Evolutionary conservation across 2,113 vertebrate genomes (phyloP).

Genomic region (Rhinichthys klamathensis): DNA sequence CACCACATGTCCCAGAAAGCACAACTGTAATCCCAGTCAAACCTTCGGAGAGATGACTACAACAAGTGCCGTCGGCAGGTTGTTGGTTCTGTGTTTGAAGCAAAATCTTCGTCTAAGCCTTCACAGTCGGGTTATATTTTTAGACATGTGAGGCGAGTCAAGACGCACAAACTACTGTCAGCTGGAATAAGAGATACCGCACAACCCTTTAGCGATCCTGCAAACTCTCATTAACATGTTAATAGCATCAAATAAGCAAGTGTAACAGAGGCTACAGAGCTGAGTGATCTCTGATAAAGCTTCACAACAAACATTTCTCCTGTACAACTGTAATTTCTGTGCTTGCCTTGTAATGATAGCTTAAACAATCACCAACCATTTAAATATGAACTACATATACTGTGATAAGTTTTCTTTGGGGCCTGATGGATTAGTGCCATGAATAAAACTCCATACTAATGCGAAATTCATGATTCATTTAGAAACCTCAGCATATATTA

Average conservation of each 20-base stretch:
- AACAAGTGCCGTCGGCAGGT: slow-evolving; percentile 12
- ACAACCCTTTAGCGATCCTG: background rate
- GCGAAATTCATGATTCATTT: background rate
- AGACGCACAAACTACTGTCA: slow-evolving; percentile 4
- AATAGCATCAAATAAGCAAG: slow-evolving; percentile 16
- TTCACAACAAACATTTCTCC: background rate
- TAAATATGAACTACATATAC: background rate
- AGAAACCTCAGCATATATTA: background rate
- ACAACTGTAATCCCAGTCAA: slow-evolving; percentile 9
- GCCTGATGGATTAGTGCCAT: background rate
- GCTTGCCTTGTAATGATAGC: slow-evolving; percentile 16
- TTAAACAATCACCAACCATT: slow-evolving; percentile 14
- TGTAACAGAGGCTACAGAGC: background rate
- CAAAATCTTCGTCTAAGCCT: slow-evolving; percentile 27
- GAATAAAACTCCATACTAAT: background rate
- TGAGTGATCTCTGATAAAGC: background rate
- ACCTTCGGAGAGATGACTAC: background rate
- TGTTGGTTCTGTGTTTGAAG: slow-evolving; percentile 9
- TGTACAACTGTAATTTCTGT: background rate
- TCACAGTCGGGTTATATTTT: slow-evolving; percentile 8
- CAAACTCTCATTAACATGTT: slow-evolving; percentile 25
- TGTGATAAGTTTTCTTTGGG: background rate
- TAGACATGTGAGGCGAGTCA: slow-evolving; percentile 17
- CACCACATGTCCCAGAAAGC: background rate
- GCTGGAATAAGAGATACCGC: slow-evolving; percentile 10